Evolutionary conservation across 2,888 invertebrate species (phyloP).

Genomic region (Oxytorus armatus): DNA sequence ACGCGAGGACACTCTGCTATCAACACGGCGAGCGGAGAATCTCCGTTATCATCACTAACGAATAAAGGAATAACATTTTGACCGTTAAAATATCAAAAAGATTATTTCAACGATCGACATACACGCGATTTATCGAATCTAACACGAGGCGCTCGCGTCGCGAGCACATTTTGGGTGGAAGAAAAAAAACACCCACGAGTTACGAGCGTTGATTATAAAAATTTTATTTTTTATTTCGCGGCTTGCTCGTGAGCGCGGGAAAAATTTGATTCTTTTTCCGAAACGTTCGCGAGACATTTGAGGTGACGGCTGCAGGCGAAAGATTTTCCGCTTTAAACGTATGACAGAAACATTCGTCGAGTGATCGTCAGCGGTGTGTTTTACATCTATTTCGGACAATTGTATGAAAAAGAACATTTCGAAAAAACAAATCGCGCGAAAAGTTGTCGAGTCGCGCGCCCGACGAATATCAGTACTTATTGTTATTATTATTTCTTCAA

Average conservation of each 20-base stretch:
- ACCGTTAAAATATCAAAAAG: neutral
- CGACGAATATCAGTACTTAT: no score
- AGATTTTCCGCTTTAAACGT: neutral
- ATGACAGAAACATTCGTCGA: neutral
- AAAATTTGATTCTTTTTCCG: no score
- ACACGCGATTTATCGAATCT: neutral
- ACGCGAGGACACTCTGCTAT: conserved; percentile 89
- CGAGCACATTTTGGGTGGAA: neutral
- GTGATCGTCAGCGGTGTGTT: neutral
- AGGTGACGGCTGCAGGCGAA: neutral
- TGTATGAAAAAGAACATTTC: neutral
- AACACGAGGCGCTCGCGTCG: neutral
- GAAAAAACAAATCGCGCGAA: no score
- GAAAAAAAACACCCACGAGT: neutral
- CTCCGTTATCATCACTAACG: conserved; percentile 8
- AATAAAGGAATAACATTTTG: conserved; percentile 7
- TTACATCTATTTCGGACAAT: neutral
- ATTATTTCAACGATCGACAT: neutral
- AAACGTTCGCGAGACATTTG: no score
- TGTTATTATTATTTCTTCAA: neutral
- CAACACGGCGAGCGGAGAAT: conserved; percentile 58
- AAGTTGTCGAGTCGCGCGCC: neutral
- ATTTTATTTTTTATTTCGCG: neutral
- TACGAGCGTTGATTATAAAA: neutral
- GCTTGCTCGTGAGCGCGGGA: no score